Base-by-base conservation (phyloP, 1,140 invertebrate genomes). In the Drosophila pectinifera region DNA sequence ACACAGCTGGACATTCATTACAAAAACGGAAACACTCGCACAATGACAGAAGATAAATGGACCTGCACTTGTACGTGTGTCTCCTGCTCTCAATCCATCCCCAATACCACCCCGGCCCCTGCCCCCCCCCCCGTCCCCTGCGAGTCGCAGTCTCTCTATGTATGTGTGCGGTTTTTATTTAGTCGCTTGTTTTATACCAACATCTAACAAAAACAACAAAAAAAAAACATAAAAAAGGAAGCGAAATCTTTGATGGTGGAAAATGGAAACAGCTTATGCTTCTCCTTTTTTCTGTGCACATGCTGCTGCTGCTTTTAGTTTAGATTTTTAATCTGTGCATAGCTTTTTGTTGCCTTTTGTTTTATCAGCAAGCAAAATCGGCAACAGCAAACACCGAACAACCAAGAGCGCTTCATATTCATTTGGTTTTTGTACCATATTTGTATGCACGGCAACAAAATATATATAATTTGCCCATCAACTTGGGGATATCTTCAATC, bases 1-100 rank as follows among this genome's bases (percentile, higher is more conserved):
- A 88, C 83, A 86, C 83, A 86, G 84, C 83, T 86, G 83, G 83
- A 86, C 84, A 86, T 86, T 86, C 83, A 86, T 86, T 86, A 86
- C 83, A 88, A 89, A 86, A 86, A 86, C 83, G 83, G 83, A 86
- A 86, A 77, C 84, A 86, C 83, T 86, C 84, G 76, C 73, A 83
- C 83, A 89, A 82, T 86, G 83, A 86, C 83, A 86, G 84, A 86
- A 86, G 83, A 86, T 86, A 86, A 86, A 86, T 86, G 83, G 83
- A 83, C 75, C 84, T 86, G 79, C 83, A 86, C 83, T 86, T 79
- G 84, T 86, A 82, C 83, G 82, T 88, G 82, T 83, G 69, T 64
- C 73, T 51, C 46, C 34, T 54, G 62, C 59, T 46, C 62, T 39
- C 46, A 62, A 63, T 57, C 59, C 78, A 46, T 70, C 36, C 39